Evolutionary conservation across 2,797 vertebrate genomes (phyloP).

Genomic region (Trachops cirrhosus): DNA sequence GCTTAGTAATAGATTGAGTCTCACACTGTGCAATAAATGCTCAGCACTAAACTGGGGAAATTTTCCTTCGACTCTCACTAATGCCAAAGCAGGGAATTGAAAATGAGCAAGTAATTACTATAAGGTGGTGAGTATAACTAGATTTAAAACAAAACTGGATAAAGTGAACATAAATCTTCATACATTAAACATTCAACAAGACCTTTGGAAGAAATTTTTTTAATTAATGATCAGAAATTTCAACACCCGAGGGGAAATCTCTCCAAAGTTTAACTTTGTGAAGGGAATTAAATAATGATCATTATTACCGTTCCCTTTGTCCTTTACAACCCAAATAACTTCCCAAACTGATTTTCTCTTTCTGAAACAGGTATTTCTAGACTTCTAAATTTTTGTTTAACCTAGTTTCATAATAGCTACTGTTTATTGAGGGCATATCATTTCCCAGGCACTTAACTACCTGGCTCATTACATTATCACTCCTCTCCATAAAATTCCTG

Average conservation of each 20-base stretch:
- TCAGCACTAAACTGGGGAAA: not conserved
- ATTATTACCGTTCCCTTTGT: constrained; percentile 3
- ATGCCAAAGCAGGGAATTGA: not conserved
- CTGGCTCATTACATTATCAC: not conserved
- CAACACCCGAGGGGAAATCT: not conserved
- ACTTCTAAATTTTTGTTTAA: not conserved
- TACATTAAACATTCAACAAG: not conserved
- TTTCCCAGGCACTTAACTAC: not conserved
- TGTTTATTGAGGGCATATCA: not conserved
- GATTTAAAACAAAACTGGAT: constrained; percentile 4
- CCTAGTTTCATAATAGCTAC: not conserved
- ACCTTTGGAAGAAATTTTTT: not conserved
- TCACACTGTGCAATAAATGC: not conserved
- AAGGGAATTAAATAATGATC: constrained; percentile 16
- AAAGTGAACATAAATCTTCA: not conserved
- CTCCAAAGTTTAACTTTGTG: constrained; percentile 8
- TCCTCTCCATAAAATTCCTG: not conserved
- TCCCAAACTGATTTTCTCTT: constrained; percentile 39
- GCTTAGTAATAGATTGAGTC: not conserved
- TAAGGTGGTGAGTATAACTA: not conserved
- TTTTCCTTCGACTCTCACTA: not conserved
- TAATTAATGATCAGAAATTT: constrained; percentile 32
- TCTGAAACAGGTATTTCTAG: not conserved
- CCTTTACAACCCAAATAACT: constrained; percentile 38
- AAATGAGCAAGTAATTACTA: not conserved